A percentile compares a stretch with the other conserved stretches of the same genome.
Conservation (phyloP, 1,140 invertebrate species). For the Zaprionus ornatus region DNA sequence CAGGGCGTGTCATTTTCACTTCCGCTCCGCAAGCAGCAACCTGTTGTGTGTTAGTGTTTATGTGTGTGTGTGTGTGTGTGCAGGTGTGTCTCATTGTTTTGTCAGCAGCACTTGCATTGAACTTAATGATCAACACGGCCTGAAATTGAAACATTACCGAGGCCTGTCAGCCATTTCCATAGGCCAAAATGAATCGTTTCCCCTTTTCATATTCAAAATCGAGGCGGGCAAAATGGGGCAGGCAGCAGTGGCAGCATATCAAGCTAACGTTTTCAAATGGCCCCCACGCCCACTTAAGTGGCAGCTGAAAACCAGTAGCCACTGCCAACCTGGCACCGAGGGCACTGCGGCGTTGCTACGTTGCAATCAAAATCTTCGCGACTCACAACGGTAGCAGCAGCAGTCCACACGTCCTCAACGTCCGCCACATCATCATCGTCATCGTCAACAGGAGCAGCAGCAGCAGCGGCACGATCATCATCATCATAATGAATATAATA, state of each 20-base stretch:
- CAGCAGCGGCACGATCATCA: slow-evolving; percentile 20
- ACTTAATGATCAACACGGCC: slow-evolving; percentile 34
- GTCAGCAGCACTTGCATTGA: slow-evolving; percentile 24
- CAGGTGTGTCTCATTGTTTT: slow-evolving; percentile 39
- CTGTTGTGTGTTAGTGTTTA: slow-evolving; percentile 9
- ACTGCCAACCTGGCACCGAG: slow-evolving; percentile 47
- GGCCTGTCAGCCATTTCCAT: slow-evolving; percentile 60
- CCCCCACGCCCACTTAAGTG: slow-evolving; percentile 68
- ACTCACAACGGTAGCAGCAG: slow-evolving; percentile 22
- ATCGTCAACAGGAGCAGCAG: slow-evolving; percentile 19
- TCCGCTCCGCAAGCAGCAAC: slow-evolving; percentile 40
- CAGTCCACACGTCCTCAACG: slow-evolving; percentile 54
- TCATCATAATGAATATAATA: slow-evolving; percentile 40
- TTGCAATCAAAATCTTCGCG: slow-evolving; percentile 62
- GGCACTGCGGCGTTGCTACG: slow-evolving; percentile 25
- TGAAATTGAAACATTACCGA: slow-evolving; percentile 69
- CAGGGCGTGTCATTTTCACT: slow-evolving; percentile 68
- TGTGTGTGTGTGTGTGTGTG: slow-evolving; percentile 23
- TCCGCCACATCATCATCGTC: slow-evolving; percentile 39
- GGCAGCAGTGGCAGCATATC: slow-evolving; percentile 16
- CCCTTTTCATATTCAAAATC: slow-evolving; percentile 57
- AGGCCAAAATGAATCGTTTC: slow-evolving; percentile 71
- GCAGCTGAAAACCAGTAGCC: slow-evolving; percentile 66
- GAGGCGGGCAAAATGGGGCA: slow-evolving; percentile 24
- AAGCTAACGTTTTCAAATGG: slow-evolving; percentile 67